Evolutionary conservation across 2,797 vertebrate species (phyloP).

Genomic region (Pipistrellus pygmaeus): DNA sequence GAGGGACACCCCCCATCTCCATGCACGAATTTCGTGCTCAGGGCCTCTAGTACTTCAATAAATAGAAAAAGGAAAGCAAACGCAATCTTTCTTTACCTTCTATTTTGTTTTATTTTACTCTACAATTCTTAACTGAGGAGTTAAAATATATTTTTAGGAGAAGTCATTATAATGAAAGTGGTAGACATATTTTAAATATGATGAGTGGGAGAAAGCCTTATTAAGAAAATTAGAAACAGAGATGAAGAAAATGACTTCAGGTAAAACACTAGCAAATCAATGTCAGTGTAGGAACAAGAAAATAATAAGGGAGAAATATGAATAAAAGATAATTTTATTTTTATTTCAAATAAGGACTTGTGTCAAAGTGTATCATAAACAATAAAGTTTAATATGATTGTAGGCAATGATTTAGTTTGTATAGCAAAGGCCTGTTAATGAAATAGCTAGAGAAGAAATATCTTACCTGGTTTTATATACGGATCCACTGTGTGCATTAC

Average conservation of each 20-base stretch:
- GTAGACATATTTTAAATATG: slow-evolving; percentile 67
- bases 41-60: not conserved
- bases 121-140: slow-evolving; percentile 45
- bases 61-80: not conserved
- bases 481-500: not conserved
- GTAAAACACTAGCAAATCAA: slow-evolving; percentile 14
- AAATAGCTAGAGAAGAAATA: slow-evolving; percentile 20
- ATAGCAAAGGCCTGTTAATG: slow-evolving; percentile 42
- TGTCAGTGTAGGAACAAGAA: slow-evolving; percentile 25
- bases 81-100: slow-evolving; percentile 43
- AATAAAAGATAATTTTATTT: slow-evolving; percentile 64
- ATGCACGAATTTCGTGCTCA: too few species aligned
- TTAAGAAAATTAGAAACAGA: slow-evolving; percentile 64
- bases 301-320: not conserved
- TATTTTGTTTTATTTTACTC: slow-evolving; percentile 52
- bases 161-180: slow-evolving; percentile 61
- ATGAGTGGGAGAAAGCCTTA: slow-evolving; percentile 52
- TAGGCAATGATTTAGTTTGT: not conserved
- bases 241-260: slow-evolving; percentile 27
- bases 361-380: slow-evolving; percentile 39
- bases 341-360: slow-evolving; percentile 54
- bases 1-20: too few species aligned
- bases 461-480: slow-evolving; percentile 14
- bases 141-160: slow-evolving; percentile 46
- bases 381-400: slow-evolving; percentile 27